Conservation (phyloP, 2,113 vertebrate species). For the Tragelaphus strepsiceros region DNA sequence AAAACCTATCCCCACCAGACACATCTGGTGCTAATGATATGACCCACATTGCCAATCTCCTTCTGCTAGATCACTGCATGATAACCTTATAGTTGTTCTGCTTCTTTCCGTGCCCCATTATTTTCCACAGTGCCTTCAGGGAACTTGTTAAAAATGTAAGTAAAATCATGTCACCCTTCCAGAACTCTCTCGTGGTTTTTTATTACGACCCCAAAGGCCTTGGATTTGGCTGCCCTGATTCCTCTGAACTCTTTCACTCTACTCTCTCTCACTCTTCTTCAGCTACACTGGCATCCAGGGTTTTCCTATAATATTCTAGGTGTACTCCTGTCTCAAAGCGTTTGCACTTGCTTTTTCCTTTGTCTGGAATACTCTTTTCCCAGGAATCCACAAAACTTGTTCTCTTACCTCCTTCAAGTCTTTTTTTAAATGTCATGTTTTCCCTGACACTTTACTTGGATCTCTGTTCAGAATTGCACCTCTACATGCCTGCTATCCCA, state of each 20-base stretch:
- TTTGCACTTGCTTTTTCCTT: neutral
- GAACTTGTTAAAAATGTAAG: neutral
- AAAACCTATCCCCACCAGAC: neutral
- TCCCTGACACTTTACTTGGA: neutral
- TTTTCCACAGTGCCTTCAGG: neutral
- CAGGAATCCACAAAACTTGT: neutral
- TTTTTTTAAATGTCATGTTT: neutral
- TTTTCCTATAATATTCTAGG: neutral
- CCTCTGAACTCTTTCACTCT: neutral
- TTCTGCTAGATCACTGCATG: neutral
- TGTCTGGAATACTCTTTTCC: neutral
- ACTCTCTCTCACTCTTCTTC: neutral
- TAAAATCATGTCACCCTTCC: neutral
- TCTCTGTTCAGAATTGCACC: neutral
- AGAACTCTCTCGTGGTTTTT: neutral
- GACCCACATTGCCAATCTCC: neutral
- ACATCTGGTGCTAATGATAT: neutral
- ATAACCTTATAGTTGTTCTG: neutral
- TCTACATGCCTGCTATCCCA: neutral
- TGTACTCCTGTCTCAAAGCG: neutral
- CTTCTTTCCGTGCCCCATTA: neutral
- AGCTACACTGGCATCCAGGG: neutral
- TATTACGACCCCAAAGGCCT: neutral
- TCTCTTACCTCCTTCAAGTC: neutral
- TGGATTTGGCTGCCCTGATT: neutral